Base-by-base conservation (phyloP, 37 sponge, comb jelly and placozoan species). In the Halichondria panicea region DNA sequence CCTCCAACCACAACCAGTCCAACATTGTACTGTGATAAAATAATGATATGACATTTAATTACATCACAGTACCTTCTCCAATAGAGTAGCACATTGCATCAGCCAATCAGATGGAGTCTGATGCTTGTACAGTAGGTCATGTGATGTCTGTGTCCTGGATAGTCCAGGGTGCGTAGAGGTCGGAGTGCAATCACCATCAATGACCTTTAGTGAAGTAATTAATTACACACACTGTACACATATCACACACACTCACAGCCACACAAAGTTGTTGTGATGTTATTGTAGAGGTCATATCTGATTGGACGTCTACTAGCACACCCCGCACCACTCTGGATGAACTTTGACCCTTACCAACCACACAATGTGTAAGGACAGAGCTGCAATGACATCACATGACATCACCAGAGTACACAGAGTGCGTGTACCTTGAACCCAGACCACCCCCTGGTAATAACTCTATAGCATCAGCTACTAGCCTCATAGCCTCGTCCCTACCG, bases 151-250 rank as follows among this genome's bases (percentile, higher is more conserved):
- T 45, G 4, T 64, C 24, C 52, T 63, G 63, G n/a, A n/a, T n/a
- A 76, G 44, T 4, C 76, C 76, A 45, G 63, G 63, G 64, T 42
- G 64, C 4, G 13, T 63, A 37, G 13, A 45, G 36, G 37, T 28
- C 33, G 76, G 76, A 25, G 63, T 45, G 35, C 64, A 62, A 63
- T 76, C 64, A 18, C 64, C 48, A n/a, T 63, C 65, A 33, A 76
- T 24, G 34, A 76, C 37, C 76, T 76, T 24, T 13, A 43, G 1
- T 45, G 34, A 4, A 40, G 3, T 12, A 68, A 43, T 68, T 68
- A 41, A n/a, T n/a, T n/a, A n/a, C n/a, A n/a, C n/a, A n/a, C n/a
- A n/a, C n/a, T n/a, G n/a, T n/a, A n/a, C n/a, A n/a, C n/a, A n/a
- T n/a, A n/a, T n/a, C n/a, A n/a, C n/a, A n/a, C n/a, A 15, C 13